Evolutionary conservation across 2,888 invertebrate genomes (phyloP), one percentile per base, ranked within the genome.

Genomic region (Folsomia candida): DNA sequence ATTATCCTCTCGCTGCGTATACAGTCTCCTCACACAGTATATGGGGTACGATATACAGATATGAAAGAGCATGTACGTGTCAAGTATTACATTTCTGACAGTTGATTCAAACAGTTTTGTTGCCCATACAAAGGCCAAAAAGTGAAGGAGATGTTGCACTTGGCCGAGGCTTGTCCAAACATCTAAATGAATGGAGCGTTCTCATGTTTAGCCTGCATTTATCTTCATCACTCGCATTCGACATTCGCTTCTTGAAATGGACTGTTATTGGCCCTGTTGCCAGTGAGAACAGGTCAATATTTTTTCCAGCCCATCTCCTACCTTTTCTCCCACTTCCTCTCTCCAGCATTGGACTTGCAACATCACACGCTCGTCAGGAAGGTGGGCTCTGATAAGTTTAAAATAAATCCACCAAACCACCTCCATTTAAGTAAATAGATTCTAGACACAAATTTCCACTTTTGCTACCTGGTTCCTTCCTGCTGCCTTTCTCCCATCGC

Each of bases 161-260:
- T 37, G 37, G 37, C 14, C 14, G 37, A 9, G 37, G 37, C 37
- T 37, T 37, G 14, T 37, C 51, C 22, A 64, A 64, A 64, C 9
- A 11, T 47, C 37, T 64, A 64, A 64, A 37, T 51, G 25, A 14
- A 25, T 28, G 20, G 24, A 20, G 47, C 63, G 37, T 64, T 64
- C 51, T 25, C 51, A 47, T 28, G 6, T 64, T 51, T 37, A 20
- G 20, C 26, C 27, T 59, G 69, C 73, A 77, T 77, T 75, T 75
- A 75, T 77, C 77, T 77, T 73, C 72, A 75, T 77, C 77, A 77
- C 64, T 70, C 65, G 25, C 27, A 51, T 57, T 63, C 60, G 67
- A 66, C 73, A 75, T 75, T 54, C 18, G 20, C 54, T 54, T n/a
- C 22, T n/a, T n/a, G n/a, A 18, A 54, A 54, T 54, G 37, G 14